Percentiles rank a stretch among this genome's conserved stretches.
Conservation (phyloP, 2,113 vertebrate genomes). For the Camelus dromedarius region DNA sequence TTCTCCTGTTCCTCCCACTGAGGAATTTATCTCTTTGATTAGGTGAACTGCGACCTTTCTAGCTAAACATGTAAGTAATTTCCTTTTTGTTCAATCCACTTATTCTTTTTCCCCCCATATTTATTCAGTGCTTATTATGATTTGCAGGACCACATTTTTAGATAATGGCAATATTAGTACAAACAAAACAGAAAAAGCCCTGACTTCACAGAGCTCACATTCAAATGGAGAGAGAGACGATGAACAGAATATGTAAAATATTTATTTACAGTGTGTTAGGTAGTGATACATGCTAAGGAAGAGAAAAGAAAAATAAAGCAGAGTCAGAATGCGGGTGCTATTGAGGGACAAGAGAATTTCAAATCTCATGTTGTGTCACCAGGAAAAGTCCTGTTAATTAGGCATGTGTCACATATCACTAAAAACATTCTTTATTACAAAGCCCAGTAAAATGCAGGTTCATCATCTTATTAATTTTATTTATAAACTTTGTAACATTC, state of each 20-base stretch:
- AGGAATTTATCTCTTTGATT: neutral
- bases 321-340: neutral
- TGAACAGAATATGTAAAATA: neutral
- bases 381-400: neutral
- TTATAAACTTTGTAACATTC: neutral
- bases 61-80: neutral
- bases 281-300: neutral
- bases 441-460: neutral
- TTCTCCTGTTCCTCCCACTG: neutral
- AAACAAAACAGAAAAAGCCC: neutral
- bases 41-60: neutral
- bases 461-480: neutral
- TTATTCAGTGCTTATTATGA: neutral
- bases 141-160: neutral
- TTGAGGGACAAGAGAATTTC: neutral
- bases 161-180: neutral
- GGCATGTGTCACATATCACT: neutral
- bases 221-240: neutral
- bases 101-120: neutral
- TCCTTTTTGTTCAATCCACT: neutral
- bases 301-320: neutral
- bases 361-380: neutral
- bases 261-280: neutral
- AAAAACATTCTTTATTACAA: neutral
- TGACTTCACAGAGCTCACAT: neutral